phyloP scores from a whole-genome alignment of 2,113 vertebrate genomes.

The Marmota monax region DNA sequence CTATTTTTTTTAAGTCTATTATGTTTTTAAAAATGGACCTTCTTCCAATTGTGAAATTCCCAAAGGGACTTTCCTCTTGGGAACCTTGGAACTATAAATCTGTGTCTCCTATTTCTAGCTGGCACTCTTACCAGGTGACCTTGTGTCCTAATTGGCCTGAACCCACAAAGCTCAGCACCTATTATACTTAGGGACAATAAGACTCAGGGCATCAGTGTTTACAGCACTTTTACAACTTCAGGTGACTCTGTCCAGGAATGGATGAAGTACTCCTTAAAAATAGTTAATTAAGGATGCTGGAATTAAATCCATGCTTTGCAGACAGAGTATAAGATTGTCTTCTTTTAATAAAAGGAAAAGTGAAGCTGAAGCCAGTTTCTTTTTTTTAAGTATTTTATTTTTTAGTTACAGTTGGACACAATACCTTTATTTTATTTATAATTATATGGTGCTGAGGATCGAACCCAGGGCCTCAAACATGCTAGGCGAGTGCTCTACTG shows the following conservation, averaged over 20 bases:
- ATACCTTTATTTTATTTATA: too few relatives aligned
- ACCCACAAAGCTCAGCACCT: background rate
- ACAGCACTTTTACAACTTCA: background rate
- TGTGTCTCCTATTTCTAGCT: background rate
- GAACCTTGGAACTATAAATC: background rate
- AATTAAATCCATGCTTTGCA: background rate
- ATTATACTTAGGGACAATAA: background rate
- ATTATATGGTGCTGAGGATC: too few relatives aligned
- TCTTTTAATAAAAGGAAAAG: slow-evolving; percentile 44
- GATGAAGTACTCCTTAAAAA: background rate
- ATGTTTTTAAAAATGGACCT: slow-evolving; percentile 23
- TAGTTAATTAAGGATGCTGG: background rate
- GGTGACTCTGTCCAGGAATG: background rate
- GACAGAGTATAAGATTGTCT: background rate
- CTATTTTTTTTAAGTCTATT: slow-evolving; percentile 32
- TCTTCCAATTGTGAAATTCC: slow-evolving; percentile 39
- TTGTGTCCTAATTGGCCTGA: background rate
- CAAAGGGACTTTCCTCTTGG: background rate
- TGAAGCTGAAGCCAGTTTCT: background rate
- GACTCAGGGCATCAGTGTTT: background rate
- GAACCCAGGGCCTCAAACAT: too few relatives aligned
- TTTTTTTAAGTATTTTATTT: background rate
- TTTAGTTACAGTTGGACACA: too few relatives aligned
- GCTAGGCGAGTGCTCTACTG: too few relatives aligned
- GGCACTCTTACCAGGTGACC: background rate